These are phyloP conservation scores for Torymus auratus DNA, from an alignment of 2,888 invertebrate genomes.

Conservation along the genomic window DNA sequence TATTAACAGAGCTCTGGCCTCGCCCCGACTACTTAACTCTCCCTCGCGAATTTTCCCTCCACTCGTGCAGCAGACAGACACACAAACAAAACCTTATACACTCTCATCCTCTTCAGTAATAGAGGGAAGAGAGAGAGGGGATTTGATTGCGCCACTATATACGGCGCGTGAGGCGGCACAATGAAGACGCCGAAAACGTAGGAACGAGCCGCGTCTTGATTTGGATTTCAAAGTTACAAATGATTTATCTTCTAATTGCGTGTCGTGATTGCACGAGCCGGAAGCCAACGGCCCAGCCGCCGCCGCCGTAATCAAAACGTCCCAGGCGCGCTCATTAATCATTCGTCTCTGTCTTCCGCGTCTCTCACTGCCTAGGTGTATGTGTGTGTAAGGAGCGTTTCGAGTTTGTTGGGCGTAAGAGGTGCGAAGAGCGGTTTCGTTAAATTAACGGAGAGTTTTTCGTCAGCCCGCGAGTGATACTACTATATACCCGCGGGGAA, in stretches of 20 bases:
- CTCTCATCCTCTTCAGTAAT: no score
- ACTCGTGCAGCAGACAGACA: not conserved
- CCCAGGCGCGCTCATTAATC: slow-evolving; percentile 69
- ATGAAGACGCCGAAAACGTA: slow-evolving; percentile 46
- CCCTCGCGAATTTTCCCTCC: not conserved
- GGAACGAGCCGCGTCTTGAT: slow-evolving; percentile 44
- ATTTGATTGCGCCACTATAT: slow-evolving; percentile 26
- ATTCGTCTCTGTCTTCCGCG: slow-evolving; percentile 60
- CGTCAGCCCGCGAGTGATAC: not conserved
- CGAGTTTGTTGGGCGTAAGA: not conserved
- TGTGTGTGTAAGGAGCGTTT: not conserved
- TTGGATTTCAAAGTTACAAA: slow-evolving; percentile 70
- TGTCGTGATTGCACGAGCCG: slow-evolving; percentile 65
- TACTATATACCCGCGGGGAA: no score
- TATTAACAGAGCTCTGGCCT: not conserved
- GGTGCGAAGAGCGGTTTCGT: slow-evolving; percentile 22
- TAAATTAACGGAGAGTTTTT: slow-evolving; percentile 39
- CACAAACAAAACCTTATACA: no score
- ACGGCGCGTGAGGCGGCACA: slow-evolving; percentile 20
- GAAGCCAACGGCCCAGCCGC: slow-evolving; percentile 36
- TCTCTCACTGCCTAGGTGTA: not conserved
- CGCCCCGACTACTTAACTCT: not conserved
- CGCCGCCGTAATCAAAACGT: slow-evolving; percentile 70
- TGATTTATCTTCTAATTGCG: slow-evolving; percentile 76
- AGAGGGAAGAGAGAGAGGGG: no score